Evolutionary conservation across 2,888 invertebrate species (phyloP), one percentile per base, ranked within the genome.

Genomic region (Catocala nupta): DNA sequence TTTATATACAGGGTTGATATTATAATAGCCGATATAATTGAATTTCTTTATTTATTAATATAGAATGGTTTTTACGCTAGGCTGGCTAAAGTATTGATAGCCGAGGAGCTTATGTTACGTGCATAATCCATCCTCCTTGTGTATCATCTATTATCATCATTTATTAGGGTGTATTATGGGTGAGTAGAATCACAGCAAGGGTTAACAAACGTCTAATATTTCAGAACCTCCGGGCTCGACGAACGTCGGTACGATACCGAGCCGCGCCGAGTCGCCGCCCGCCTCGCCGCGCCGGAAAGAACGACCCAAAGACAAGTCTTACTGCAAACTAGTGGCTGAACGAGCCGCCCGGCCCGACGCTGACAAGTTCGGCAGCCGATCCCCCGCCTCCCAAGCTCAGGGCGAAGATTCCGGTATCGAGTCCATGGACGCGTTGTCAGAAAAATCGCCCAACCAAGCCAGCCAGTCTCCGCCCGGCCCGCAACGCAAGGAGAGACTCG

Each of bases 381-480:
- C 95, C 13, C 95, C 95, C 62, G 89, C 88, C 75, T 91, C 92
- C 25, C 95, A 95, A 70, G 94, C 94, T 45, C 96, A 96, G 80
- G 98, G 98, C 50, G 98, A 98, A 85, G 98, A 98, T 89, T 98
- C 98, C 61, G 98, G 98, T 12, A 98, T 98, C 61, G 98, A 98
- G 87, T 98, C 98, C 44, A 98, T 98, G 98, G 98, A 98, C 86
- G 98, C 98, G 2, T 90, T 98, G n/a, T 98, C 98, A 16, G 98
- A 98, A 87, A 98, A 98, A 86, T 97, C 97, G 70, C 97, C 97
- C n/a, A 97, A 97, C 88, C 98, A 98, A 86, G 97, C 97, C 90
- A 96, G 95, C 90, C 97, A 93, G 93, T 97, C 96, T 87, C 97
- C 95, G 70, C 95, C 95, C 78, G 90, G 94, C 0, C 88, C 88